Percentiles rank a stretch among this genome's conserved stretches.
Evolutionary conservation across 2,113 vertebrate genomes (phyloP).

Genomic region (Stegastes partitus): DNA sequence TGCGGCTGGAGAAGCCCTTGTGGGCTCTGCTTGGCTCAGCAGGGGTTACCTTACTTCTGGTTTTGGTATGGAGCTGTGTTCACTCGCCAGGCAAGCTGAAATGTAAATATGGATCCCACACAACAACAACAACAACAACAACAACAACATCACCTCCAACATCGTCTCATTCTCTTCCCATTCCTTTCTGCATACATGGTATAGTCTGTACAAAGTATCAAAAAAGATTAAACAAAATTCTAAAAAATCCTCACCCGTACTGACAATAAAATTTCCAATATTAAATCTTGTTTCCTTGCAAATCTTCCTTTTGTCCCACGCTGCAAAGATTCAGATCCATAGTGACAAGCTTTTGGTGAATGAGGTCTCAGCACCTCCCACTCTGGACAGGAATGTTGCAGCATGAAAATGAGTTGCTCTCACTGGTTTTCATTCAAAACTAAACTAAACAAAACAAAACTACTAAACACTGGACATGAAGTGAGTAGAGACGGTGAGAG

Average conservation of each 20-base stretch:
- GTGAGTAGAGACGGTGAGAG: slow-evolving; percentile 41
- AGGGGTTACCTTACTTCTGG: slow-evolving; percentile 20
- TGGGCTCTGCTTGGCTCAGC: not conserved
- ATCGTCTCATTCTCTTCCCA: slow-evolving; percentile 50
- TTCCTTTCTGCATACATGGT: slow-evolving; percentile 64
- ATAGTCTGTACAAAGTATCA: slow-evolving; percentile 82
- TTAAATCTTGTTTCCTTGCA: slow-evolving; percentile 59
- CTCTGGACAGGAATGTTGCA: slow-evolving; percentile 83
- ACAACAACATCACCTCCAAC: slow-evolving; percentile 47
- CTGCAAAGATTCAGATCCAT: slow-evolving; percentile 68
- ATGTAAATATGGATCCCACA: slow-evolving; percentile 68
- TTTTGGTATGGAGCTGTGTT: slow-evolving; percentile 73
- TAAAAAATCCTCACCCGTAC: slow-evolving; percentile 80
- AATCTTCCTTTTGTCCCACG: slow-evolving; percentile 52
- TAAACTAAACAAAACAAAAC: slow-evolving; percentile 50
- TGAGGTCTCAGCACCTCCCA: slow-evolving; percentile 31
- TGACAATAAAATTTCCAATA: slow-evolving; percentile 72
- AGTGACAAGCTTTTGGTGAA: slow-evolving; percentile 47
- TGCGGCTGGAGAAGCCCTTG: not conserved
- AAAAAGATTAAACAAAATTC: slow-evolving; percentile 78
- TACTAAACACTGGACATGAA: slow-evolving; percentile 52
- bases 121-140: slow-evolving; percentile 56
- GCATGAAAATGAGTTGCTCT: slow-evolving; percentile 73
- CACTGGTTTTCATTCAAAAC: slow-evolving; percentile 69
- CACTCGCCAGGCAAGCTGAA: slow-evolving; percentile 54